Evolutionary conservation across 2,797 vertebrate species (phyloP).

Genomic region (Rhynchotus rufescens): DNA sequence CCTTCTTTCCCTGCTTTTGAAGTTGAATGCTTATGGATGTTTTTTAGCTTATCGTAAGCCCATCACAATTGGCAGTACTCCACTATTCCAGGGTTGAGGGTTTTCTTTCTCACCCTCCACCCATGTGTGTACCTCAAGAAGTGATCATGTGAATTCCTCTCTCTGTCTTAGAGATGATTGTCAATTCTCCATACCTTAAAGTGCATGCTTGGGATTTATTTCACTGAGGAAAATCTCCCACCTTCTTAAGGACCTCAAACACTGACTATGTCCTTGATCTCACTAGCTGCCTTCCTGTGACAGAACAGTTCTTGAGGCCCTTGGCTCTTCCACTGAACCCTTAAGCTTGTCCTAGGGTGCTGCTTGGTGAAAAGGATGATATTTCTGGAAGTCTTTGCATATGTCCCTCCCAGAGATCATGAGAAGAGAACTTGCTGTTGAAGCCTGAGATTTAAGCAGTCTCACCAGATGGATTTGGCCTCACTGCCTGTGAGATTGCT

Average conservation of each 20-base stretch:
- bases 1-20: conserved; percentile 63
- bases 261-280: conserved; percentile 49
- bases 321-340: not conserved
- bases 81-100: conserved; percentile 32
- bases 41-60: conserved; percentile 46
- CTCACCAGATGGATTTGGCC: not conserved
- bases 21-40: conserved; percentile 55
- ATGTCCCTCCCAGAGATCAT: not conserved
- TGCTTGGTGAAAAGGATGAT: not conserved
- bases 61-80: conserved; percentile 32
- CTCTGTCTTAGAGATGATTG: not conserved
- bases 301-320: conserved; percentile 4
- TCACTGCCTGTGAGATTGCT: not conserved
- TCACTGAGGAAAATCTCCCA: conserved; percentile 18
- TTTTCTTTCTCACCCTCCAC: conserved; percentile 71
- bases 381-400: not conserved
- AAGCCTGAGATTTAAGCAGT: not conserved
- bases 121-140: not conserved
- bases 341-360: not conserved
- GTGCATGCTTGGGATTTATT: conserved; percentile 21
- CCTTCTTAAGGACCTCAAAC: conserved; percentile 23
- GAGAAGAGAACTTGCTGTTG: not conserved
- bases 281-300: not conserved
- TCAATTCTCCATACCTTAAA: not conserved
- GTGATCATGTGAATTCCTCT: conserved; percentile 13